Conservation (phyloP, 2,113 vertebrate genomes). For the Neogobius melanostomus region DNA sequence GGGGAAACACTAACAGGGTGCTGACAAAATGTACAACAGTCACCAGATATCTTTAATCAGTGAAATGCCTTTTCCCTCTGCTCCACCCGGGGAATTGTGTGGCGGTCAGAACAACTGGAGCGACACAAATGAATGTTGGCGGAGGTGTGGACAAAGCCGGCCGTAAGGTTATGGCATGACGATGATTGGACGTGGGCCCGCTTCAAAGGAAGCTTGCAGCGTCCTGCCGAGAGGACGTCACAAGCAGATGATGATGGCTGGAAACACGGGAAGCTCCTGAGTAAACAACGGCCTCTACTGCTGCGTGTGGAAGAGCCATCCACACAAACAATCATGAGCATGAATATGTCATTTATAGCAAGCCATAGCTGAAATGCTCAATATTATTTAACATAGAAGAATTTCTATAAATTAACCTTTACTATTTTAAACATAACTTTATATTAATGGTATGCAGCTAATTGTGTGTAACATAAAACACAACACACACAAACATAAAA, state of each 20-base stretch:
- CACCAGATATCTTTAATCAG: conserved; percentile 80
- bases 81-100: conserved; percentile 70
- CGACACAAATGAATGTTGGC: conserved; percentile 78
- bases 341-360: not conserved
- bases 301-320: conserved; percentile 12
- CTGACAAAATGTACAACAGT: conserved; percentile 74
- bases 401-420: too few relatives aligned
- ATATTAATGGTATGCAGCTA: too few relatives aligned
- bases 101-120: conserved; percentile 74
- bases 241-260: conserved; percentile 69
- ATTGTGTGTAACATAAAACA: too few relatives aligned
- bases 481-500: too few relatives aligned
- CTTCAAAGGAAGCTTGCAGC: conserved; percentile 79
- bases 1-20: conserved; percentile 61
- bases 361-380: not conserved
- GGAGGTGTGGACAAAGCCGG: conserved; percentile 78
- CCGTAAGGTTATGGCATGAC: conserved; percentile 80
- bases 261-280: conserved; percentile 41
- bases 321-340: not conserved
- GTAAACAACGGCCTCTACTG: conserved; percentile 52
- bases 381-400: not conserved
- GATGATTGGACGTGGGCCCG: conserved; percentile 74
- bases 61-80: conserved; percentile 74
- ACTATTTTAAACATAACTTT: too few relatives aligned
- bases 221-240: conserved; percentile 76